Evolutionary conservation across 2,797 vertebrate species (phyloP), one percentile per base, ranked within the genome.

Genomic region (Garrulus glandarius): DNA sequence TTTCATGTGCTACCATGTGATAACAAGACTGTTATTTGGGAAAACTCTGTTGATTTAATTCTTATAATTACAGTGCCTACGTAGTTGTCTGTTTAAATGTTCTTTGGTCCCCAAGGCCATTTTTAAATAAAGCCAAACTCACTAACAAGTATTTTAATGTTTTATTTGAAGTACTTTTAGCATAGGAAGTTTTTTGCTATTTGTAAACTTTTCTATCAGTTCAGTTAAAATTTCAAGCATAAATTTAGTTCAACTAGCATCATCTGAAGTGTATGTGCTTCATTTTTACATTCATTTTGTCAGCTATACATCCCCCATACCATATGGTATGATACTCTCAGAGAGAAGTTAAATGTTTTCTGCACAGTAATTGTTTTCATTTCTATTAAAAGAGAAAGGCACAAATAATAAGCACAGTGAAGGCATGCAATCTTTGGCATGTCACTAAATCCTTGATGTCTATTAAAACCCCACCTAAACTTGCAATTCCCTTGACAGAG

Each of bases 401-500:
- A 92, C 95, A 97, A 96, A 97, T 97, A 98, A 97, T 94, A 96
- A 90, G 80, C 75, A 93, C 87, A 94, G 96, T 87, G 88, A 96
- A 97, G 95, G 82, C 92, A 88, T 84, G 91, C 96, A 97, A 94
- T 98, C 96, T 97, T 93, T 86, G 95, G 89, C 95, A 94, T 96
- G 95, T 96, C 98, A 98, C 94, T 94, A 96, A 97, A 97, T 97
- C 96, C 95, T 96, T 96, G 95, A 97, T 97, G 94, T 97, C 97
- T 98, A 95, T 98, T 97, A 97, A 98, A 98, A 96, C 91, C 88
- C 93, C 95, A 96, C 96, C 96, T 97, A 97, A 97, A 97, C 91
- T 97, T 97, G 91, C 95, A 98, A 96, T 98, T 98, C 97, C 89
- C 89, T 97, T 97, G 97, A 97, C 95, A 97, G 95, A 97, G 84